Evolutionary conservation across 2,113 vertebrate genomes (phyloP).

Genomic region (Cynocephalus volans): DNA sequence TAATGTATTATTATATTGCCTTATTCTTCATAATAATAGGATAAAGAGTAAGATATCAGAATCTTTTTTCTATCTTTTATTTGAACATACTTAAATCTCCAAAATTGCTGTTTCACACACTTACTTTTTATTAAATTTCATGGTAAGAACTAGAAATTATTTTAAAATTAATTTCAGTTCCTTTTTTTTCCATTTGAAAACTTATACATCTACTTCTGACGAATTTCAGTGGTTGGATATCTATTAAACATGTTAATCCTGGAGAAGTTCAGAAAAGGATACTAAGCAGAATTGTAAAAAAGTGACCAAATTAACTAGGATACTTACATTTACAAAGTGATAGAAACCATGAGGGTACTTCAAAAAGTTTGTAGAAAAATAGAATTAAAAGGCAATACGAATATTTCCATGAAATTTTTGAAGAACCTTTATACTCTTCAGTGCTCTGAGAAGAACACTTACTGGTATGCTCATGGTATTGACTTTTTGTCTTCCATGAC

Average conservation of each 20-base stretch:
- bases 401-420: too few relatives aligned
- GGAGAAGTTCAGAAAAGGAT: constrained; percentile 26
- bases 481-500: not conserved
- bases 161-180: constrained; percentile 20
- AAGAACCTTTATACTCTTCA: not conserved
- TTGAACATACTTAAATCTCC: not conserved
- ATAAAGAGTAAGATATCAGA: not conserved
- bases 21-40: constrained; percentile 36
- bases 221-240: not conserved
- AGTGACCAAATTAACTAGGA: not conserved
- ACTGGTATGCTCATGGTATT: not conserved
- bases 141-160: constrained; percentile 25
- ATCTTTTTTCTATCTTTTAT: not conserved
- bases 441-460: not conserved
- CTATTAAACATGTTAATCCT: not conserved
- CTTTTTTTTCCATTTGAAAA: constrained; percentile 36
- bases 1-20: not conserved
- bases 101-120: constrained; percentile 20
- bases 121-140: constrained; percentile 53
- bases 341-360: not conserved
- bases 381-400: too few relatives aligned
- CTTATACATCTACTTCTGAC: not conserved
- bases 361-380: too few relatives aligned
- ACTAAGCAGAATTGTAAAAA: not conserved
- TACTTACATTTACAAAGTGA: not conserved